Conservation (phyloP, 2,797 vertebrate species). For the Acrossocheilus wenchowensis region DNA sequence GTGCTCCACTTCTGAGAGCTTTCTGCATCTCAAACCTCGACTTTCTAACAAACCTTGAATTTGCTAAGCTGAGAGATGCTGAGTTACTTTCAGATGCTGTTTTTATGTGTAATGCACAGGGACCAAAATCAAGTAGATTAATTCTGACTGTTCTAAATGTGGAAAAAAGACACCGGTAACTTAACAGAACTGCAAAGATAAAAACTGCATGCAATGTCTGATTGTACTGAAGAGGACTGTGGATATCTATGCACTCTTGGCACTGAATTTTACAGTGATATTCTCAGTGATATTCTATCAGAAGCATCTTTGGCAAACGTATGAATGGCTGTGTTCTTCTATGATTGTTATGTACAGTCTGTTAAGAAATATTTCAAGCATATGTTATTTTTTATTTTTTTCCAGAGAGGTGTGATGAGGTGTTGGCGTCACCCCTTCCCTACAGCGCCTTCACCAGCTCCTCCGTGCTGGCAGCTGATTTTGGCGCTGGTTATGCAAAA, state of each 20-base stretch:
- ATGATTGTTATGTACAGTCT: neutral
- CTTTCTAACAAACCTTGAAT: constrained; percentile 6
- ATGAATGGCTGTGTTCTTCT: neutral
- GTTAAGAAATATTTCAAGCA: neutral
- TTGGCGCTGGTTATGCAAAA: constrained; percentile 78
- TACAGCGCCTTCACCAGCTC: constrained; percentile 78
- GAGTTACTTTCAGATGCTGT: neutral
- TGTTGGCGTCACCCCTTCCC: constrained; percentile 76
- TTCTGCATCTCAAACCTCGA: neutral
- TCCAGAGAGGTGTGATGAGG: constrained; percentile 76
- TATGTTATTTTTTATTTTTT: constrained; percentile 3
- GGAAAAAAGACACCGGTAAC: neutral
- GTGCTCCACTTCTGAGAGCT: neutral
- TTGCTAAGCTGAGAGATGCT: neutral
- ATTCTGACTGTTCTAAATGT: neutral
- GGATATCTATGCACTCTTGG: neutral
- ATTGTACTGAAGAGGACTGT: neutral
- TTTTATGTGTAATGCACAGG: neutral
- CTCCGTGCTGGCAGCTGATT: constrained; percentile 64
- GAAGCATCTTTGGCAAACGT: neutral
- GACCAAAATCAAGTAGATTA: neutral
- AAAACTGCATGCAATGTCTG: neutral
- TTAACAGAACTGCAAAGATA: neutral
- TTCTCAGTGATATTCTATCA: neutral
- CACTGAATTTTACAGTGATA: neutral